These are phyloP conservation scores for Mycogona germanica DNA, from an alignment of 2,888 invertebrate species.

Conservation along the genomic window DNA sequence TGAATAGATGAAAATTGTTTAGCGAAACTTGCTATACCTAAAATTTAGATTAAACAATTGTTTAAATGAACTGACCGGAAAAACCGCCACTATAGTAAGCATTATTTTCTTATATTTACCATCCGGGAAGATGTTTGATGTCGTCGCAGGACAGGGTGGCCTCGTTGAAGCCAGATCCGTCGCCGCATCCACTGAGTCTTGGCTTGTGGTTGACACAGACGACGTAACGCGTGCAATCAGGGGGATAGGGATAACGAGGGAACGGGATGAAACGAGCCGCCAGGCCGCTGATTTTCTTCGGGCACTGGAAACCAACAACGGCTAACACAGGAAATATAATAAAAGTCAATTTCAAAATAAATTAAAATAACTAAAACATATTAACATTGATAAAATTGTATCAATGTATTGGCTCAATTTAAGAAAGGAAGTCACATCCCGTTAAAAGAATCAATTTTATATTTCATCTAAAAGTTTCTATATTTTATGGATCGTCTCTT, in stretches of 20 bases:
- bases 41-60: too few relatives aligned
- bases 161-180: constrained; percentile 76
- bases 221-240: constrained; percentile 73
- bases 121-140: constrained; percentile 24
- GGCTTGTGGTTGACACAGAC: constrained; percentile 77
- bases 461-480: too few relatives aligned
- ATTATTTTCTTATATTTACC: constrained; percentile 20
- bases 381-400: too few relatives aligned
- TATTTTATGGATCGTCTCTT: too few relatives aligned
- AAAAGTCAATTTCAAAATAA: too few relatives aligned
- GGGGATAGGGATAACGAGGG: constrained; percentile 78
- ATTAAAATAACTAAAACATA: too few relatives aligned
- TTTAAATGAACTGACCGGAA: background rate
- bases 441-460: too few relatives aligned
- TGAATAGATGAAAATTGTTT: background rate
- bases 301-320: constrained; percentile 85
- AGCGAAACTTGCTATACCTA: background rate
- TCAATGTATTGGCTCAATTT: too few relatives aligned
- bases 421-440: too few relatives aligned
- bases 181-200: constrained; percentile 72
- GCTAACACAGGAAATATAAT: too few relatives aligned
- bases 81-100: background rate
- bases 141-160: constrained; percentile 71
- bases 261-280: constrained; percentile 83
- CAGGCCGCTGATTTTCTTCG: constrained; percentile 64